These are phyloP conservation scores for Oopsacas minuta DNA, from an alignment of 37 sponge, comb jelly and placozoan species.

Conservation along the genomic window DNA sequence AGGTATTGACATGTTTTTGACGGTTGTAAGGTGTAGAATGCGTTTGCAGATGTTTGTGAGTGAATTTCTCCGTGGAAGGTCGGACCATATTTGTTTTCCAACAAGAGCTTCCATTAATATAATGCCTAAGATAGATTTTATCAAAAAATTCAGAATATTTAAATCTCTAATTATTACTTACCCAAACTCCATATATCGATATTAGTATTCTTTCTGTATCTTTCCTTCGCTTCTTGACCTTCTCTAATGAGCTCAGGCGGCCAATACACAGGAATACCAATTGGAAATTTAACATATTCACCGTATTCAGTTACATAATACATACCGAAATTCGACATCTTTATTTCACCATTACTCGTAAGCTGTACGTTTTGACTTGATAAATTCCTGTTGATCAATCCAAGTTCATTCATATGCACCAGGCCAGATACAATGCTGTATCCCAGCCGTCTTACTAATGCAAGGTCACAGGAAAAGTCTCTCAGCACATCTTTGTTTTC, in stretches of 20 bases:
- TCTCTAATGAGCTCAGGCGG: conserved; percentile 28
- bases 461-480: conserved; percentile 3
- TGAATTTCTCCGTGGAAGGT: not conserved
- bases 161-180: not conserved
- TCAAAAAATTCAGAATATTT: not conserved
- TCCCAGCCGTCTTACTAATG: conserved; percentile 21
- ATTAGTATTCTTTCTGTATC: not conserved
- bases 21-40: not conserved
- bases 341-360: conserved; percentile 47
- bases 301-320: conserved; percentile 69
- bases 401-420: conserved; percentile 36
- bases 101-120: conserved; percentile 1
- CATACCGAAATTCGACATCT: conserved; percentile 69
- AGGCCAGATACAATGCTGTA: conserved; percentile 45
- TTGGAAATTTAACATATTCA: conserved; percentile 59
- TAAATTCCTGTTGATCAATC: conserved; percentile 43
- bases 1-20: not conserved
- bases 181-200: not conserved
- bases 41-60: not conserved
- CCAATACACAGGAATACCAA: conserved; percentile 31
- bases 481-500: conserved; percentile 30
- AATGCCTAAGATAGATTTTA: not conserved
- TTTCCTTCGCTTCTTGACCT: not conserved
- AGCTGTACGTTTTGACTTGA: conserved; percentile 26
- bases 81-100: not conserved